Evolutionary conservation across 2,113 vertebrate species (phyloP).

Genomic region (Colinus virginianus): DNA sequence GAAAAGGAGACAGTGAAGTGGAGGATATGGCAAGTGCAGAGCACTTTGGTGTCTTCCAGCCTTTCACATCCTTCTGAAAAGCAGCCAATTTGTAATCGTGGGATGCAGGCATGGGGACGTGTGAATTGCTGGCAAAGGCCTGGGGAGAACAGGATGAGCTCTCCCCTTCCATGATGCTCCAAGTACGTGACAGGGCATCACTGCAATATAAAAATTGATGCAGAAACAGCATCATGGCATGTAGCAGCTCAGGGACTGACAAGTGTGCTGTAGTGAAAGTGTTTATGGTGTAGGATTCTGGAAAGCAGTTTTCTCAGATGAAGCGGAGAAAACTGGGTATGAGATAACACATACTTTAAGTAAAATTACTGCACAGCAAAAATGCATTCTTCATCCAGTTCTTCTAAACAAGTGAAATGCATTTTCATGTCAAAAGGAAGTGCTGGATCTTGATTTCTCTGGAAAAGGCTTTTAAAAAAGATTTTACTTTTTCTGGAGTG

Average conservation of each 20-base stretch:
- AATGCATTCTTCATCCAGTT: background rate
- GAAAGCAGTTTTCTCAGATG: background rate
- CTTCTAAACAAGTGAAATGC: background rate
- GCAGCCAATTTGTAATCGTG: conserved; percentile 1
- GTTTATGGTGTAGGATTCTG: background rate
- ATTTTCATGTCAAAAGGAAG: background rate
- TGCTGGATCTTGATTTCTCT: background rate
- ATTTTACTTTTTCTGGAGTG: background rate
- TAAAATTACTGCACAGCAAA: background rate
- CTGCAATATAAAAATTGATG: conserved; percentile 37
- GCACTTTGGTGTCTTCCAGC: background rate
- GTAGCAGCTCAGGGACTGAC: background rate
- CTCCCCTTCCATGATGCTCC: background rate
- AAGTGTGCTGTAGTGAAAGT: background rate
- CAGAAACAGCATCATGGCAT: background rate
- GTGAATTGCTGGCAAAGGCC: conserved; percentile 41
- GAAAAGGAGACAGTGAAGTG: background rate
- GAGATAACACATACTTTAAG: background rate
- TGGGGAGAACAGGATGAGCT: background rate
- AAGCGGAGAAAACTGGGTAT: background rate
- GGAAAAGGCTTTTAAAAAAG: background rate
- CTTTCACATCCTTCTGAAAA: conserved; percentile 27
- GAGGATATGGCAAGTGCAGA: background rate
- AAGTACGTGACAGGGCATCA: background rate
- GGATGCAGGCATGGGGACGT: conserved; percentile 2